phyloP scores from a whole-genome alignment of 2,113 vertebrate genomes.

The Edolisoma coerulescens region DNA sequence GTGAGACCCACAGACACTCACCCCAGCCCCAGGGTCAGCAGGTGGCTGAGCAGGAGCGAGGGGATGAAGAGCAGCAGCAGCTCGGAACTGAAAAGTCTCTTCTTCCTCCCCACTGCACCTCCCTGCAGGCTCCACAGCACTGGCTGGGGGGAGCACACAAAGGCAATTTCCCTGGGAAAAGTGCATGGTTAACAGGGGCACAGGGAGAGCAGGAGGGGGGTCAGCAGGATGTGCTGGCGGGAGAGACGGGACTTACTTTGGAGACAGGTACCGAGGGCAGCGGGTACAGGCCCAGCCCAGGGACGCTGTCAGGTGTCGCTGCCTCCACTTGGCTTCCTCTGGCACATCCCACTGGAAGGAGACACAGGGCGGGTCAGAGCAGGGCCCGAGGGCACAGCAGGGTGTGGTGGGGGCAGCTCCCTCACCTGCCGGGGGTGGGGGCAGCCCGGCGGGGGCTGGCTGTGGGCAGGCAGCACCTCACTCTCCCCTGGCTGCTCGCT shows the following conservation, averaged over 20 bases:
- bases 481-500: not conserved
- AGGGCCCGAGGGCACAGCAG: not conserved
- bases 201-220: not conserved
- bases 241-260: not conserved
- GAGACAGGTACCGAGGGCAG: not conserved
- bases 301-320: not conserved
- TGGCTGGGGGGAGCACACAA: slow-evolving; percentile 31
- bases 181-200: not conserved
- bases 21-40: slow-evolving; percentile 49
- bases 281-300: not conserved
- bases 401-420: not conserved
- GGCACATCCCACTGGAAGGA: not conserved
- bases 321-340: not conserved
- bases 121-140: slow-evolving; percentile 41
- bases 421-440: not conserved
- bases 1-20: not conserved
- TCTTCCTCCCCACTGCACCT: slow-evolving; percentile 30
- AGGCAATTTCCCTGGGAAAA: slow-evolving; percentile 47
- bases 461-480: not conserved
- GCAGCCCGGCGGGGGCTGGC: not conserved
- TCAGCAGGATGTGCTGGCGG: rapidly evolving
- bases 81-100: slow-evolving; percentile 42
- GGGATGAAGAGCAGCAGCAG: slow-evolving; percentile 51
- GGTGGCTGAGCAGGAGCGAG: slow-evolving; percentile 40
- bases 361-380: not conserved